These are phyloP conservation scores for Nyctalus aviator DNA, from an alignment of 2,797 vertebrate species.

Conservation along the genomic window DNA sequence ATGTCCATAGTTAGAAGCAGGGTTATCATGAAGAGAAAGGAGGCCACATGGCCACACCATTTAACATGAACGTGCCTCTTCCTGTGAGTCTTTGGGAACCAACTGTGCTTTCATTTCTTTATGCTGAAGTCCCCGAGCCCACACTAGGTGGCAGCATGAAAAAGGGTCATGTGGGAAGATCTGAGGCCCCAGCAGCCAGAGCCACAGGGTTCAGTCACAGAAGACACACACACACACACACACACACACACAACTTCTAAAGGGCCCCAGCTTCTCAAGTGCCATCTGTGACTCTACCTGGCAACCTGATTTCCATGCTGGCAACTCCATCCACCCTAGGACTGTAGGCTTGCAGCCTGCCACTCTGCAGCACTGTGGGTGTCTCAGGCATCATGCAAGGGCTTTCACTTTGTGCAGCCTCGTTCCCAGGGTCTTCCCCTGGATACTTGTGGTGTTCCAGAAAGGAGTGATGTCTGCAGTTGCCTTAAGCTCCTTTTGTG, in stretches of 20 bases:
- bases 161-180: slow-evolving; percentile 41
- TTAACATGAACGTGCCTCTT: not conserved
- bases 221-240: not conserved
- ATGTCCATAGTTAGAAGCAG: not conserved
- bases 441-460: not conserved
- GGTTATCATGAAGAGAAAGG: not conserved
- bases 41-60: rapidly evolving
- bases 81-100: not conserved
- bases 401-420: not conserved
- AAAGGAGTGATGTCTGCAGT: not conserved
- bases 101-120: not conserved
- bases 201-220: not conserved
- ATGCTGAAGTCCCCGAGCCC: not conserved
- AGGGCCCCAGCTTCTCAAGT: not conserved
- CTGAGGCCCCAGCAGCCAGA: not conserved
- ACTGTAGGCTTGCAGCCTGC: not conserved
- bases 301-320: slow-evolving; percentile 24
- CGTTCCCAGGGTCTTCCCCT: not conserved
- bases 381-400: not conserved
- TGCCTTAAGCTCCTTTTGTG: not conserved
- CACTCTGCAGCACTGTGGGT: not conserved
- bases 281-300: slow-evolving; percentile 26
- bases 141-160: slow-evolving; percentile 88
- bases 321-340: not conserved
- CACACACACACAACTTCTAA: not conserved